Evolutionary conservation across 37 sponge, comb jelly and placozoan species (phyloP), one percentile per base, ranked within the genome.

Genomic region (Chondrosia reniformis): DNA sequence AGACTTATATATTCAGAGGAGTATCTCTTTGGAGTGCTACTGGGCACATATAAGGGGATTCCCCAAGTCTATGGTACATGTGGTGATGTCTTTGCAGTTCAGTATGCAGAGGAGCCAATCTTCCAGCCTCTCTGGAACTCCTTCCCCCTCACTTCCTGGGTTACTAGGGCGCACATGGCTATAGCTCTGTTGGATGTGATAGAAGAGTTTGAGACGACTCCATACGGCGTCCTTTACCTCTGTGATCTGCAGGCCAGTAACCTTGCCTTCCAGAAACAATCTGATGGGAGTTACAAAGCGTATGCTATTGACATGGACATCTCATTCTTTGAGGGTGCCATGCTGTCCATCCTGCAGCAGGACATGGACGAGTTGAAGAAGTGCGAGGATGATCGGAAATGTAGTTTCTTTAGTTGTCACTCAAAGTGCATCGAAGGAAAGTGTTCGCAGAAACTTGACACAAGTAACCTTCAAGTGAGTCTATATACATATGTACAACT

Each of bases 21-120:
- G 28, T 59, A 59, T 13, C 6, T 59, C 4, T 30, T 59, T 59
- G 22, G 22, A 5, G 17, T 59, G n/a, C 28, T 59, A 59, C n/a
- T 59, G 7, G 61, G 28, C 28, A 13, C 30, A 5, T 59, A 59
- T 59, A 5, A 30, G 61, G 61, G 61, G 17, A 59, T 69, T 24
- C 72, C 72, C 22, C n/a, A 39, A 39, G 43, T 69, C n/a, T 69
- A 69, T 69, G 72, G 72, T 8, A 69, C 72, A 17, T 69, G 72
- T 69, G 72, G 72, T 40, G 43, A 6, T 34, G n/a, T 39, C 24
- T 39, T 41, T 34, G 31, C 72, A 39, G 72, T 69, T 21, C 41
- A 69, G 24, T 69, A 69, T 69, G 44, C 41, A 37, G 72, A 22
- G 4, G 72, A 69, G n/a, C 72, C 72, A 19, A 1, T 69, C 24